These are phyloP conservation scores for Pygocentrus nattereri DNA, from an alignment of 2,797 vertebrate genomes.

Conservation along the genomic window DNA sequence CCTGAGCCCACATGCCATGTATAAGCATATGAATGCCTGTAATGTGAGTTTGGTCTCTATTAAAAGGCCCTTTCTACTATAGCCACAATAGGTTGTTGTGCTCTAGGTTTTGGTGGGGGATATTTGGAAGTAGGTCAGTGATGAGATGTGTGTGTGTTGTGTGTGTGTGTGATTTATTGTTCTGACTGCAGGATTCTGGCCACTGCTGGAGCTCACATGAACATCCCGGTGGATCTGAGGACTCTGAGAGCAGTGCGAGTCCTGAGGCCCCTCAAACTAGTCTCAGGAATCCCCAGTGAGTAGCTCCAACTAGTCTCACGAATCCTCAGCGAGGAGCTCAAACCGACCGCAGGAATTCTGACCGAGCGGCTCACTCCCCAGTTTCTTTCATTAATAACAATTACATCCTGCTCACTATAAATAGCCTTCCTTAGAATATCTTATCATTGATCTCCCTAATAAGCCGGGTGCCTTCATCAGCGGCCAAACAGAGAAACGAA, in stretches of 20 bases:
- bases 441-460: conserved; percentile 54
- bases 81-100: neutral
- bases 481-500: conserved; percentile 8
- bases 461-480: conserved; percentile 40
- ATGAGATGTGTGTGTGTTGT: conserved; percentile 54
- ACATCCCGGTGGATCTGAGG: conserved; percentile 96
- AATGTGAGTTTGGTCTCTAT: neutral
- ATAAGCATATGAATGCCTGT: neutral
- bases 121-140: conserved; percentile 60
- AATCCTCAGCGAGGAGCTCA: conserved; percentile 1
- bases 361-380: neutral
- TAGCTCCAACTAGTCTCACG: conserved; percentile 35
- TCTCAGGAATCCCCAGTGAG: conserved; percentile 99
- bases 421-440: conserved; percentile 54
- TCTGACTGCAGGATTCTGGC: conserved; percentile 88
- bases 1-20: conserved; percentile 1
- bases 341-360: conserved; percentile 25
- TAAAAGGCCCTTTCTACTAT: neutral
- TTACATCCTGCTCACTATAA: conserved; percentile 44
- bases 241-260: conserved; percentile 96
- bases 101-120: neutral
- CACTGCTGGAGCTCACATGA: conserved; percentile 97
- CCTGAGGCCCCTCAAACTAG: conserved; percentile 95
- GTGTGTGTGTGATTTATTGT: conserved; percentile 52
- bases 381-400: conserved; percentile 52